phyloP scores from a whole-genome alignment of 64 coral and sea anemone genomes.

The Actinia equina region DNA sequence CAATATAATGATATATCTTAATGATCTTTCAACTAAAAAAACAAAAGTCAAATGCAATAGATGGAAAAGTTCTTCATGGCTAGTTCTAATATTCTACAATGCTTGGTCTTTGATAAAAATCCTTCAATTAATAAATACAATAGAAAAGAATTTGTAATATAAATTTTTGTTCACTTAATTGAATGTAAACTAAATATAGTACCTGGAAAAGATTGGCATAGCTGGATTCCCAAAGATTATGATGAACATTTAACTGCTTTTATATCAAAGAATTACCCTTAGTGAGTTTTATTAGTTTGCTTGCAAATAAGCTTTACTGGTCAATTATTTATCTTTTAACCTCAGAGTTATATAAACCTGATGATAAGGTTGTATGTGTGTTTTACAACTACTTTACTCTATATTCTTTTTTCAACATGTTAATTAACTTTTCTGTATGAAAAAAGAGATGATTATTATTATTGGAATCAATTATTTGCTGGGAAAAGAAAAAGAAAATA shows the following conservation, averaged over 20 bases:
- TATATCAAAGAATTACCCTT: background rate
- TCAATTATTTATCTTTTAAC: conserved; percentile 16
- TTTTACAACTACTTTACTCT: background rate
- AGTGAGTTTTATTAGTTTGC: background rate
- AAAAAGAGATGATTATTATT: background rate
- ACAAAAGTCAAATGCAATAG: background rate
- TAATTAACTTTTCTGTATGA: background rate
- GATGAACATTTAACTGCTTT: background rate
- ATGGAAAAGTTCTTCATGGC: background rate
- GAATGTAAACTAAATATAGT: background rate
- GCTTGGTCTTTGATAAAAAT: background rate
- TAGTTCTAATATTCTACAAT: background rate
- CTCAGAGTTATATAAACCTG: background rate
- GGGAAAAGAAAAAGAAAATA: background rate
- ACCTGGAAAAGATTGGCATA: background rate
- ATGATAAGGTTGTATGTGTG: conserved; percentile 3
- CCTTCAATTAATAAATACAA: background rate
- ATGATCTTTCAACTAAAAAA: background rate
- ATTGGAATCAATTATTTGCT: background rate
- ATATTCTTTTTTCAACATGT: background rate
- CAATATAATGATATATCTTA: background rate
- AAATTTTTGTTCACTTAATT: background rate
- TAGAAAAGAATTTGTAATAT: background rate
- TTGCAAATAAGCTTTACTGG: background rate
- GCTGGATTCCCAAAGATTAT: background rate